These are phyloP conservation scores for Magallana nippona DNA, from an alignment of 2,888 invertebrate genomes.

Conservation along the genomic window DNA sequence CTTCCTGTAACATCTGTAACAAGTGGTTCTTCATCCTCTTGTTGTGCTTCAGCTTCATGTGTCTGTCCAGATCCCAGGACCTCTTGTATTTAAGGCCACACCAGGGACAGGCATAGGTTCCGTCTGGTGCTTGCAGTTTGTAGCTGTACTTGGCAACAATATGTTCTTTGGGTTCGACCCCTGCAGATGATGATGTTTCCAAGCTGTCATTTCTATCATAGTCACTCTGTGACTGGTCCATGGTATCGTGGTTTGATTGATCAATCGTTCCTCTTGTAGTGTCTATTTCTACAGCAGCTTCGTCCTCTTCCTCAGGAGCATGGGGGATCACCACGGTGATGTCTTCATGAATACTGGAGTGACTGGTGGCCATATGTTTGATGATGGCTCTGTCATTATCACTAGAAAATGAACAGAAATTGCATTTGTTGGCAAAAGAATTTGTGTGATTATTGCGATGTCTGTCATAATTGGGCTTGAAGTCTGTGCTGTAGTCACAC, in stretches of 20 bases:
- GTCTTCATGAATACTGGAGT: slow-evolving; percentile 55
- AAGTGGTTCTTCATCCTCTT: slow-evolving; percentile 66
- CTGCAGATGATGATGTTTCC: slow-evolving; percentile 19
- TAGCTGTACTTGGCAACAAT: slow-evolving; percentile 25
- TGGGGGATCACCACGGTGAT: slow-evolving; percentile 51
- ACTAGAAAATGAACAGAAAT: slow-evolving; percentile 74
- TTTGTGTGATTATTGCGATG: slow-evolving; percentile 84
- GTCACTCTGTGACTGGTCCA: slow-evolving; percentile 3
- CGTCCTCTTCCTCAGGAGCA: slow-evolving; percentile 47
- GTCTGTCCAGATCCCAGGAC: slow-evolving; percentile 76
- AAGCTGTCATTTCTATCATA: slow-evolving; percentile 38
- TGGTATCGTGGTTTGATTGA: neutral
- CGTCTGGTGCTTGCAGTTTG: slow-evolving; percentile 54
- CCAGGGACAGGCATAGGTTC: slow-evolving; percentile 59
- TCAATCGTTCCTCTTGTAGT: neutral
- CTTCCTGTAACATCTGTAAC: slow-evolving; percentile 46
- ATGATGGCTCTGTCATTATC: slow-evolving; percentile 73
- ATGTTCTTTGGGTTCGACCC: slow-evolving; percentile 20
- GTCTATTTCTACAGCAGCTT: slow-evolving; percentile 42
- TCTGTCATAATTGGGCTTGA: slow-evolving; percentile 94
- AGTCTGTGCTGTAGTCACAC: slow-evolving; percentile 95
- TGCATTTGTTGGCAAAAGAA: slow-evolving; percentile 67
- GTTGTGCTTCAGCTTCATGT: slow-evolving; percentile 77
- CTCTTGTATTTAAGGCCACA: slow-evolving; percentile 72
- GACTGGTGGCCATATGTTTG: slow-evolving; percentile 73